These are phyloP conservation scores for Molossus alvarezi DNA, from an alignment of 2,797 vertebrate genomes.

Conservation along the genomic window DNA sequence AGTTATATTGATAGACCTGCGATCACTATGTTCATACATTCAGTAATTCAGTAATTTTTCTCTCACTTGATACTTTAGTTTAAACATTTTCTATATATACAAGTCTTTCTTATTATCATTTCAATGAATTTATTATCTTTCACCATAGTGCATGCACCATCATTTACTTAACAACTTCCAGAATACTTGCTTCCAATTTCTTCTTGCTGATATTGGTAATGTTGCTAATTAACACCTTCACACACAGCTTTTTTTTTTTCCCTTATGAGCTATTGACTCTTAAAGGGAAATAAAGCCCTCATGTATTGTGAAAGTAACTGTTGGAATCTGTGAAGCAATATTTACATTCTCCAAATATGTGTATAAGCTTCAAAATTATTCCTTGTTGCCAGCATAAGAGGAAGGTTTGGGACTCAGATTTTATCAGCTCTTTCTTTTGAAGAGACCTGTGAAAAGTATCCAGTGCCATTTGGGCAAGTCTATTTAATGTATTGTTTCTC, in stretches of 20 bases:
- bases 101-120: slow-evolving; percentile 53
- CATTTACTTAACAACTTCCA: slow-evolving; percentile 55
- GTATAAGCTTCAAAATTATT: background rate
- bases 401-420: background rate
- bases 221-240: slow-evolving; percentile 62
- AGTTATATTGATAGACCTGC: background rate
- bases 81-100: slow-evolving; percentile 40
- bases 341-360: background rate
- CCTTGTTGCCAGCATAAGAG: slow-evolving; percentile 62
- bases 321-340: slow-evolving; percentile 28
- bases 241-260: background rate
- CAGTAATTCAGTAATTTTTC: background rate
- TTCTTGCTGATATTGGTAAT: slow-evolving; percentile 56
- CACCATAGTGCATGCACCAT: background rate
- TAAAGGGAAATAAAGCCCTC: background rate
- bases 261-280: slow-evolving; percentile 51
- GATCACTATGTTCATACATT: background rate
- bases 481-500: background rate
- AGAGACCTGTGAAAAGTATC: background rate
- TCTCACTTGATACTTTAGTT: background rate
- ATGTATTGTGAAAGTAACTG: slow-evolving; percentile 69
- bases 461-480: background rate
- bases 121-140: background rate
- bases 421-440: background rate
- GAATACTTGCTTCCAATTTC: slow-evolving; percentile 36